Base-by-base conservation (phyloP, 1,140 invertebrate genomes). In the Cydia splendana region DNA sequence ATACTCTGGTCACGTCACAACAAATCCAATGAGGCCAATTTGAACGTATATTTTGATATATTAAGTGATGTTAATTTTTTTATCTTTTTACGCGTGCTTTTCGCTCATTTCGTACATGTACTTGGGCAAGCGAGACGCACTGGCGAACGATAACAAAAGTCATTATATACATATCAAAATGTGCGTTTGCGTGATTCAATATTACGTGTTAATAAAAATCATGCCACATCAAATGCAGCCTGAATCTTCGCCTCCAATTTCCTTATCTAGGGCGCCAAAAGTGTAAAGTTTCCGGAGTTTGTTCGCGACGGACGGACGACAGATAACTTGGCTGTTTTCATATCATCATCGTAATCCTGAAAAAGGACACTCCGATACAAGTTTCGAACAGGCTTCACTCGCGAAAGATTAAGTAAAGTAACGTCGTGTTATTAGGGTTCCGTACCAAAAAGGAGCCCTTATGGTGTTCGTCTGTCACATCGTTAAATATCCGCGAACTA, bases 281-380 rank as follows among this genome's bases (percentile, higher is more conserved):
- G 57, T 62, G 57, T 62, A 62, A 62, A 62, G 57, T 24, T 57
- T 62, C 57, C 57, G 57, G 57, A 62, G 57, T 62, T 62, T 24
- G 57, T 53, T 53, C 51, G 57, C 20, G 20, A 62, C n/a, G 53
- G 53, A 62, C n/a, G 57, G 57, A 24, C 57, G 57, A 62, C 57
- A 24, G 57, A 62, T 62, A 62, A 62, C 57, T 62, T 24, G 57
- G 57, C 18, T 62, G 57, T 62, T 62, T 62, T 62, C n/a, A 62
- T 62, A 62, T 62, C 57, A 62, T 62, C 57, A 62, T 62, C 57
- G 20, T 62, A 62, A 62, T 62, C 57, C 57, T 62, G 57, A 24
- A 62, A 62, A 62, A 62, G 57, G 20, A 24, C 57, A 24, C 18
- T 62, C 20, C 57, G 24, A 24, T 62, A 20, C 20, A 62, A 62